Evolutionary conservation across 35 echinoderm and acorn worm genomes (phyloP).

Genomic region (Apostichopus californicus): DNA sequence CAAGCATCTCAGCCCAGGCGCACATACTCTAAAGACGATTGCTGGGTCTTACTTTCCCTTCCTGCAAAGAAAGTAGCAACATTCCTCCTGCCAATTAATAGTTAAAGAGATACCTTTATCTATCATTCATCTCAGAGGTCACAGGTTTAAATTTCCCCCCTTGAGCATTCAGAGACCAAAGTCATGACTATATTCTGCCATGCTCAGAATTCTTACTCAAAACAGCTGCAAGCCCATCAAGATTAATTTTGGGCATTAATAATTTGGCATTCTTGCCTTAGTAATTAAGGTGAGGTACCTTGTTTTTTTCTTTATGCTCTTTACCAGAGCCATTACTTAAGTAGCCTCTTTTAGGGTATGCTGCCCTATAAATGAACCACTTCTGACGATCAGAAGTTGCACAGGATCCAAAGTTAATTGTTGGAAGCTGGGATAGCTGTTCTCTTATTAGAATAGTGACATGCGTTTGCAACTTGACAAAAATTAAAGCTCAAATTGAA

Average conservation of each 20-base stretch:
- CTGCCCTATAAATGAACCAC: too few species aligned
- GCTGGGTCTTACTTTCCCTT: too few species aligned
- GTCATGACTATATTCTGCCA: background rate
- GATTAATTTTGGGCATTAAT: constrained; percentile 7
- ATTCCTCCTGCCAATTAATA: constrained; percentile 16
- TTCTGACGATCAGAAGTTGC: too few species aligned
- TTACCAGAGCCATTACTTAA: too few species aligned
- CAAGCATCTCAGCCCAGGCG: too few species aligned
- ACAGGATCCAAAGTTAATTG: too few species aligned
- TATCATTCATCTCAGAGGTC: background rate
- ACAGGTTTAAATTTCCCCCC: constrained; percentile 1
- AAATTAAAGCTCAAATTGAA: too few species aligned
- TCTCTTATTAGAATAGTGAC: too few species aligned
- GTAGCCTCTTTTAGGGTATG: too few species aligned
- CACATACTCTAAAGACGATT: too few species aligned
- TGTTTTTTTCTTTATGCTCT: background rate
- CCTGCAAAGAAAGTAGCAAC: background rate
- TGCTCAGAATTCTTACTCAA: constrained; percentile 3
- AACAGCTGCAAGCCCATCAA: constrained; percentile 8
- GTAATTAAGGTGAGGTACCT: background rate
- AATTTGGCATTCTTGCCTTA: background rate
- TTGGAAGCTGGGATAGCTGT: too few species aligned
- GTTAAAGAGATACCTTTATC: constrained; percentile 18
- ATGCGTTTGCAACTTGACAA: too few species aligned
- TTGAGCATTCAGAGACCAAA: background rate